phyloP scores from a whole-genome alignment of 2,888 invertebrate genomes.

The Conus canariensis region DNA sequence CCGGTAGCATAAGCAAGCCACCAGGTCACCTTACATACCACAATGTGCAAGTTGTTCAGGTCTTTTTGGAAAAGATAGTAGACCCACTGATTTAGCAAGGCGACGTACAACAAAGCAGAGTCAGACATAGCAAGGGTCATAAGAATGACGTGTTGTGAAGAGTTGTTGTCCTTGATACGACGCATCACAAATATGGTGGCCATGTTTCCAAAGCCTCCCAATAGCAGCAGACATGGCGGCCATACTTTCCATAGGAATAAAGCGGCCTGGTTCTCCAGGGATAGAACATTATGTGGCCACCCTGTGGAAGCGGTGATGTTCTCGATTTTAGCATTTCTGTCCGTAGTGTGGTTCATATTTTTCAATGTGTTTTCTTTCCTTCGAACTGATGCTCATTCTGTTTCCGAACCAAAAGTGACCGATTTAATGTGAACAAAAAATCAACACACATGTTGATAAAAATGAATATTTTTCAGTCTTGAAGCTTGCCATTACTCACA shows the following conservation, averaged over 20 bases:
- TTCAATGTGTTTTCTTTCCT: no score
- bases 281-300: background rate
- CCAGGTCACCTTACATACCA: background rate
- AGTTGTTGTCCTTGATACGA: no score
- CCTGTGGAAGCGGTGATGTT: background rate
- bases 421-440: no score
- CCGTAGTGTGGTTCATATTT: background rate
- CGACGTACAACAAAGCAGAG: background rate
- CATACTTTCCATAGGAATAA: background rate
- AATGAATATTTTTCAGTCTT: no score
- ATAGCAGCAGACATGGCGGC: no score
- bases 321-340: no score
- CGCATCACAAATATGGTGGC: no score
- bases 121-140: conserved; percentile 6
- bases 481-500: no score
- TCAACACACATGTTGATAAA: no score
- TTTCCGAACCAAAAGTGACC: no score
- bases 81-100: background rate
- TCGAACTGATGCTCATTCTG: no score
- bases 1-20: background rate
- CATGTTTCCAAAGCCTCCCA: no score
- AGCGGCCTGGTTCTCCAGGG: background rate
- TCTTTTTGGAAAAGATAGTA: background rate
- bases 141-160: conserved; percentile 13
- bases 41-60: background rate